A percentile compares a stretch with the other conserved stretches of the same genome.
Evolutionary conservation across 2,888 invertebrate genomes (phyloP).

Genomic region (Dryadula phaetusa): DNA sequence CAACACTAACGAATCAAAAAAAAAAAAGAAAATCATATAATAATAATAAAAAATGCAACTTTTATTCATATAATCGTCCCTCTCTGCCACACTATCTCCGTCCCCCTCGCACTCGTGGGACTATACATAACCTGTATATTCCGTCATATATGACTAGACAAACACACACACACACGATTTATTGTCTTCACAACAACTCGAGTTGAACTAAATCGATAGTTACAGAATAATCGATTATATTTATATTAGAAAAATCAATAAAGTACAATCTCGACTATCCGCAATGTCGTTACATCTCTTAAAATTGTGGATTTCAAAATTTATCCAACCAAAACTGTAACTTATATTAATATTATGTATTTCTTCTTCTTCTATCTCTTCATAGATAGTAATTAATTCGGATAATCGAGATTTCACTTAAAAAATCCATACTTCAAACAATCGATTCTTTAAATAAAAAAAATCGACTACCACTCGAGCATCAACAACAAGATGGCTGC

Average conservation of each 20-base stretch:
- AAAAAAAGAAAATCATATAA: conserved; percentile 23
- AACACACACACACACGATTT: conserved; percentile 62
- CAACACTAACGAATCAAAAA: conserved; percentile 2
- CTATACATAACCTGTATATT: conserved; percentile 13
- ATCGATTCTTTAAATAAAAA: no score
- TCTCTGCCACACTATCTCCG: background rate
- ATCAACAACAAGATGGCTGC: conserved; percentile 14
- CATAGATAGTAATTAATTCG: no score
- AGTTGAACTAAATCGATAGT: background rate
- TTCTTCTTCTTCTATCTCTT: no score
- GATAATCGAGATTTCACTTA: no score
- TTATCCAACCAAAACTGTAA: no score
- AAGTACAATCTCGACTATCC: no score
- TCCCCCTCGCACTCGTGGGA: background rate
- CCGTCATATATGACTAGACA: conserved; percentile 71
- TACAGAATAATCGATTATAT: background rate
- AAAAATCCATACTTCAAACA: no score
- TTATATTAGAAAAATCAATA: background rate
- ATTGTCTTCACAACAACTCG: conserved; percentile 24
- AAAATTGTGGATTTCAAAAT: no score
- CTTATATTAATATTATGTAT: no score
- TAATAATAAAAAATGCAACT: conserved; percentile 42
- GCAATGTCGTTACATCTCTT: background rate
- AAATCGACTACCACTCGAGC: conserved; percentile 5
- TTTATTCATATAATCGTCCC: conserved; percentile 25